These are phyloP conservation scores for Aegithalos caudatus DNA, from an alignment of 2,113 vertebrate genomes.

Conservation along the genomic window DNA sequence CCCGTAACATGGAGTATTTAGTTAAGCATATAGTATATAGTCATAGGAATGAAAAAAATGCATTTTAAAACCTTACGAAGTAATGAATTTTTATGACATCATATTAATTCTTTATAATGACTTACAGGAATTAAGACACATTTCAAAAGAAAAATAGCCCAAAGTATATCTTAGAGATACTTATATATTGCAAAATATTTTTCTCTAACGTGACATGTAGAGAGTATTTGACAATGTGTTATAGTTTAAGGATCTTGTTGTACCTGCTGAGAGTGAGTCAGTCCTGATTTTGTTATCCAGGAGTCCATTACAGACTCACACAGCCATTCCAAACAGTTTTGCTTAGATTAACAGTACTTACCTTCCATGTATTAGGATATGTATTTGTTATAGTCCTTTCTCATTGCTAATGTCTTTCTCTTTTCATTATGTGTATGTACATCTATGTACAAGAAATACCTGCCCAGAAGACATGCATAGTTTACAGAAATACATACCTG, in stretches of 20 bases:
- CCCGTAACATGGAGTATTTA: fast-evolving
- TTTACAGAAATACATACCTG: background rate
- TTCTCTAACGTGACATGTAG: background rate
- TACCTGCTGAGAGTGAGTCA: background rate
- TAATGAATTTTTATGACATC: background rate
- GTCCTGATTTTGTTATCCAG: background rate
- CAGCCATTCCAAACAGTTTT: background rate
- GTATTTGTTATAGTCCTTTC: background rate
- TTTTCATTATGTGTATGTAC: fast-evolving
- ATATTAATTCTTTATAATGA: background rate
- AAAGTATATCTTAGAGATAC: background rate
- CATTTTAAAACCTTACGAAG: background rate
- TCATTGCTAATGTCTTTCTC: background rate
- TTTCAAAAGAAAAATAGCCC: background rate
- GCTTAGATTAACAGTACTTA: background rate
- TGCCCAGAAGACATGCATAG: background rate
- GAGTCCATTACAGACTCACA: background rate
- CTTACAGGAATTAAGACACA: background rate
- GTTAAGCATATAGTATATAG: background rate
- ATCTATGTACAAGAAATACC: background rate
- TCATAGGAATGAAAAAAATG: background rate
- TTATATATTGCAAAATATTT: background rate
- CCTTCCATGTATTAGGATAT: background rate
- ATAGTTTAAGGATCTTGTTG: background rate
- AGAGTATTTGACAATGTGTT: background rate